A percentile compares a stretch with the other conserved stretches of the same genome.
Conservation (phyloP, 2,113 vertebrate genomes). For the Brachypodius melanocephalos region DNA sequence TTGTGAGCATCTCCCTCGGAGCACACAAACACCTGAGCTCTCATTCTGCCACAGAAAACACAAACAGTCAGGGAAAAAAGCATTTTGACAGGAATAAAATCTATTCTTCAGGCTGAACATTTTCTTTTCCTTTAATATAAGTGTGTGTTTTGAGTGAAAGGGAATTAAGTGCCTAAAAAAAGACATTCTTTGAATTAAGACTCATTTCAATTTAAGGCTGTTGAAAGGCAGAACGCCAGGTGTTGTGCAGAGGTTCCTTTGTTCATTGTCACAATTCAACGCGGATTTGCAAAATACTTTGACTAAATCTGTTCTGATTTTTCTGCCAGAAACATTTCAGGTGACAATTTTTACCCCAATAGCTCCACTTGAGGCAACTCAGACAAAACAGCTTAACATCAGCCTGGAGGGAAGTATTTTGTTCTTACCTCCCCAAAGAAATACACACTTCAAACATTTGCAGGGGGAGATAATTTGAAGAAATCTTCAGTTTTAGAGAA, state of each 20-base stretch:
- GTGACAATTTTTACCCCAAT: slow-evolving; percentile 37
- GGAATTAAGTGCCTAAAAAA: background rate
- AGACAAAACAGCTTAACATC: slow-evolving; percentile 7
- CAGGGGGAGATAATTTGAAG: background rate
- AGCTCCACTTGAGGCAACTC: slow-evolving; percentile 15
- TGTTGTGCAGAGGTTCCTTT: slow-evolving; percentile 46
- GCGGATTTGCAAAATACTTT: slow-evolving; percentile 36
- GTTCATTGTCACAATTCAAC: slow-evolving; percentile 22
- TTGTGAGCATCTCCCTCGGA: background rate
- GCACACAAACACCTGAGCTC: background rate
- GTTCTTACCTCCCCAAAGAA: background rate
- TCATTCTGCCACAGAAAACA: background rate
- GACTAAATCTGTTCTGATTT: slow-evolving; percentile 41
- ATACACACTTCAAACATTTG: background rate
- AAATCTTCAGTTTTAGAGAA: background rate
- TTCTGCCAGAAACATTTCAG: slow-evolving; percentile 38
- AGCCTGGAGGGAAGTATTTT: background rate
- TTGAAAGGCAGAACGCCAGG: slow-evolving; percentile 1
- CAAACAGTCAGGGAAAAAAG: background rate
- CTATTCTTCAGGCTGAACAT: background rate
- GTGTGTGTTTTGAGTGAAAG: background rate
- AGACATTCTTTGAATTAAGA: slow-evolving; percentile 20
- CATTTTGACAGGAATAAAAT: background rate
- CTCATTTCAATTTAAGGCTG: background rate
- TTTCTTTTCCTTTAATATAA: background rate